phyloP scores from a whole-genome alignment of 2,888 invertebrate genomes.

The Tridacna gigas region DNA sequence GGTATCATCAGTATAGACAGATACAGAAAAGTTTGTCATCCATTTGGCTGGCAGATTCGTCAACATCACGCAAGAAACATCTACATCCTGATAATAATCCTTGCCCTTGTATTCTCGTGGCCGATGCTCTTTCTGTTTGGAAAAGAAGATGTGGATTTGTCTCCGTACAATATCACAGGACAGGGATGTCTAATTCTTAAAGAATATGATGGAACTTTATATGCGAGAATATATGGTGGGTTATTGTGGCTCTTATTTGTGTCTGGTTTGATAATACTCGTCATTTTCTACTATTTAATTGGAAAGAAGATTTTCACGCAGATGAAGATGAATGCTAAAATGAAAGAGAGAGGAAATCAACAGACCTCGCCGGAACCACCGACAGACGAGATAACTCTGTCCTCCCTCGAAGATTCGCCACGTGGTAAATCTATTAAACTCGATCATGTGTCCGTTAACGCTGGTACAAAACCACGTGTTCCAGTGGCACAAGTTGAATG shows the following conservation, averaged over 20 bases:
- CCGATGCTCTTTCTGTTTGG: slow-evolving; percentile 56
- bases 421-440: too few species aligned
- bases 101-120: slow-evolving; percentile 46
- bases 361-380: not conserved
- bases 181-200: slow-evolving; percentile 45
- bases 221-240: slow-evolving; percentile 40
- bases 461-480: too few species aligned
- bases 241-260: slow-evolving; percentile 49
- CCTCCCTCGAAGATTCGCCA: too few species aligned
- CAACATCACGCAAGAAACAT: slow-evolving; percentile 32
- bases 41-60: slow-evolving; percentile 48
- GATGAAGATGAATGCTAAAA: not conserved
- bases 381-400: not conserved
- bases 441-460: too few species aligned
- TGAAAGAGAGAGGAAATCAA: not conserved
- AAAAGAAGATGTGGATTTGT: slow-evolving; percentile 28
- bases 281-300: slow-evolving; percentile 45
- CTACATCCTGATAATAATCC: slow-evolving; percentile 24
- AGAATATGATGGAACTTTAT: slow-evolving; percentile 37
- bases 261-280: slow-evolving; percentile 20
- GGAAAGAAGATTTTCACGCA: slow-evolving; percentile 44
- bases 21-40: slow-evolving; percentile 52
- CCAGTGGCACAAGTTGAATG: too few species aligned
- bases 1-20: slow-evolving; percentile 54
- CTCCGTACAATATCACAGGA: slow-evolving; percentile 44